Percentiles rank a stretch among this genome's conserved stretches.
Evolutionary conservation across 2,888 invertebrate species (phyloP).

Genomic region (Cheilosia grossa): DNA sequence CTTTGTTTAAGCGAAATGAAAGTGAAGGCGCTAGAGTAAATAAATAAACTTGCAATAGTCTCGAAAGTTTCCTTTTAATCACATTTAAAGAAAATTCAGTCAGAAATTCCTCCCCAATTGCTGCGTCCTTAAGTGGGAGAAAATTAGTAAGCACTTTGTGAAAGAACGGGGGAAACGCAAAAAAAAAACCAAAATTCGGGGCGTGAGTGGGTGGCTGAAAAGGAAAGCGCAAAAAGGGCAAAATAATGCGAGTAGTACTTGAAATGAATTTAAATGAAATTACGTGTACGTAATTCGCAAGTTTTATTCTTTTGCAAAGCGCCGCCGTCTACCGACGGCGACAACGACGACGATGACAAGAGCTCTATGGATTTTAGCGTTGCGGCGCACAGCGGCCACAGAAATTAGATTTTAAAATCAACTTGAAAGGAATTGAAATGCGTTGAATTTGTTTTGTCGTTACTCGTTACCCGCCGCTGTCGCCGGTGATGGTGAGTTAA

Average conservation of each 20-base stretch:
- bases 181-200: not conserved
- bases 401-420: slow-evolving; percentile 73
- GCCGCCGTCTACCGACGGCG: slow-evolving; percentile 8
- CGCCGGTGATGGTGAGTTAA: slow-evolving; percentile 19
- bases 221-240: slow-evolving; percentile 8
- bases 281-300: slow-evolving; percentile 70
- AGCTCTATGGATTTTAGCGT: slow-evolving; percentile 7
- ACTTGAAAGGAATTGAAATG: slow-evolving; percentile 73
- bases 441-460: slow-evolving; percentile 46
- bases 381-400: slow-evolving; percentile 2
- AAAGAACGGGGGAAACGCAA: slow-evolving; percentile 2
- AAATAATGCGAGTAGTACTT: slow-evolving; percentile 65
- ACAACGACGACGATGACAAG: not conserved
- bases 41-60: slow-evolving; percentile 64
- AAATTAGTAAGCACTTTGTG: slow-evolving; percentile 64
- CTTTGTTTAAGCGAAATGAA: slow-evolving; percentile 28
- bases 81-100: slow-evolving; percentile 2
- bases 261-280: slow-evolving; percentile 72
- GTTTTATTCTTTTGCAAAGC: slow-evolving; percentile 57
- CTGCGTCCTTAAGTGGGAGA: slow-evolving; percentile 9
- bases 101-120: slow-evolving; percentile 2
- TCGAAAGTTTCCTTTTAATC: slow-evolving; percentile 33
- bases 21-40: slow-evolving; percentile 57
- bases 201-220: not conserved
- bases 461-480: not conserved